Evolutionary conservation across 2,113 vertebrate genomes (phyloP).

Genomic region (Malurus elegans): DNA sequence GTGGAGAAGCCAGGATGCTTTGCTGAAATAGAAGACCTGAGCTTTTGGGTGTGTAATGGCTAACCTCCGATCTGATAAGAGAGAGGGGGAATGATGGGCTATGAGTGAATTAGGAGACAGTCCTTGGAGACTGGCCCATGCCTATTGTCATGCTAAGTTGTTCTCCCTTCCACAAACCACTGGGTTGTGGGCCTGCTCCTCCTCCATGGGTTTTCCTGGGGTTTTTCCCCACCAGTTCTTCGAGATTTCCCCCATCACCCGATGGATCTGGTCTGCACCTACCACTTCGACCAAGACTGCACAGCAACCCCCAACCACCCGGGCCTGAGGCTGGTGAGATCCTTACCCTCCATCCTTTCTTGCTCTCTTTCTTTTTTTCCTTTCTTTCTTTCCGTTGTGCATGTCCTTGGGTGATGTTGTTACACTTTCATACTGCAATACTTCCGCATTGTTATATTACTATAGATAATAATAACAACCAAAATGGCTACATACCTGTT

Average conservation of each 20-base stretch:
- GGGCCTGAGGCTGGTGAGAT: not conserved
- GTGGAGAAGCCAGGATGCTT: not conserved
- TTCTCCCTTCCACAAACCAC: not conserved
- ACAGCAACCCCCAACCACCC: not conserved
- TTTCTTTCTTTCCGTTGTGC: not conserved
- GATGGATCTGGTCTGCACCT: not conserved
- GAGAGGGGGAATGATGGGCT: not conserved
- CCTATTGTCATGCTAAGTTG: not conserved
- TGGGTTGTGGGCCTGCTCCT: not conserved
- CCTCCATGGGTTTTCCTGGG: not conserved
- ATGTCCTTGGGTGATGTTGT: not conserved
- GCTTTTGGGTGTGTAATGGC: not conserved
- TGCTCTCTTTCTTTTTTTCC: not conserved
- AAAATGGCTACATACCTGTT: not conserved
- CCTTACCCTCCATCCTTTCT: not conserved
- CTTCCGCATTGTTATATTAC: not conserved
- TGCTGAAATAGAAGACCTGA: not conserved
- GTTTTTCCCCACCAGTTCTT: not conserved
- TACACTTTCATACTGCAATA: not conserved
- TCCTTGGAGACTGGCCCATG: not conserved
- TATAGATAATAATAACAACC: not conserved
- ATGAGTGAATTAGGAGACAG: not conserved
- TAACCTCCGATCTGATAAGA: not conserved
- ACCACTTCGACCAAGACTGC: not conserved
- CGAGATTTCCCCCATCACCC: not conserved